These are phyloP conservation scores for Chlamydotis undulata DNA, from an alignment of 2,113 vertebrate species.

Conservation along the genomic window DNA sequence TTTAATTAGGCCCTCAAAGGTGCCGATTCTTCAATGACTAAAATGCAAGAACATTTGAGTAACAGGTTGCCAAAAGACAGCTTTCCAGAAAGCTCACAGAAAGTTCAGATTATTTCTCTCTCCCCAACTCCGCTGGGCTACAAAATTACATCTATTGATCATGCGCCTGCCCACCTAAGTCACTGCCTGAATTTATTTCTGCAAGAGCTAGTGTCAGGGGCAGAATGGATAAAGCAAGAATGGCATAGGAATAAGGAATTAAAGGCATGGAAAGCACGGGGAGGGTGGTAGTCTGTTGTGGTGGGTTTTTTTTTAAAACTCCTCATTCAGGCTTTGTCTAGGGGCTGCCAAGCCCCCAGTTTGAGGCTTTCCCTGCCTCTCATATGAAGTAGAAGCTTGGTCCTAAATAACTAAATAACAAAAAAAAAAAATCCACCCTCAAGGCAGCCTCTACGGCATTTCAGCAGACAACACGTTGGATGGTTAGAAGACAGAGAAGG, in stretches of 20 bases:
- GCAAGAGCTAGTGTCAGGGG: not conserved
- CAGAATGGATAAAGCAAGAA: not conserved
- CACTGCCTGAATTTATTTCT: not conserved
- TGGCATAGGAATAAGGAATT: not conserved
- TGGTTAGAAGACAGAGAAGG: not conserved
- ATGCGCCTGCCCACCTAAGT: not conserved
- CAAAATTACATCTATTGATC: not conserved
- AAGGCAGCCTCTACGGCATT: not conserved
- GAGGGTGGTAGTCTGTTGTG: too few relatives aligned
- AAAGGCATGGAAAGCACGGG: not conserved
- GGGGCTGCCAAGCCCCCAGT: not conserved
- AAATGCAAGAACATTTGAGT: not conserved
- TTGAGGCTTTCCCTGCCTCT: not conserved
- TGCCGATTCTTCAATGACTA: not conserved
- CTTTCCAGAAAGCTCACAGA: not conserved
- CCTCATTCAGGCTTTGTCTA: not conserved
- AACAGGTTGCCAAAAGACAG: not conserved
- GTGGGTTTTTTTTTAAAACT: not conserved
- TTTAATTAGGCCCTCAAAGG: not conserved
- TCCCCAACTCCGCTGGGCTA: not conserved
- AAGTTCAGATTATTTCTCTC: not conserved
- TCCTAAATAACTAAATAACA: not conserved
- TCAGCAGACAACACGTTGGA: rapidly evolving
- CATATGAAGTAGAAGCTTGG: too few relatives aligned
- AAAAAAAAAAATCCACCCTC: not conserved